phyloP scores from a whole-genome alignment of 2,888 invertebrate genomes.

The Ennomos quercinarius region DNA sequence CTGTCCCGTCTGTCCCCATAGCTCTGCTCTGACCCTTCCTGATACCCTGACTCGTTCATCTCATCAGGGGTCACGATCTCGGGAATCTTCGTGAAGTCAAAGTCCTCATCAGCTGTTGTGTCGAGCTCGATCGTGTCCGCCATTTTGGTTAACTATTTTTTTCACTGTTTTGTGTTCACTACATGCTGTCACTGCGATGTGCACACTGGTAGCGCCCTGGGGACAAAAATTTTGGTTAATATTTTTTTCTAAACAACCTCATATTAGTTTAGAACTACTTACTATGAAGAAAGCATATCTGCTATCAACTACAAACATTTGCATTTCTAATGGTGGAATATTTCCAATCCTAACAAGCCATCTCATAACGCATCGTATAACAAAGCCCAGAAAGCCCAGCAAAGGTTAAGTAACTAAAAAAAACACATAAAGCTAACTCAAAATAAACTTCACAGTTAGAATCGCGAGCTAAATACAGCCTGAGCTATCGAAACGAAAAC shows the following conservation, averaged over 20 bases:
- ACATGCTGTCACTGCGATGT: constrained; percentile 69
- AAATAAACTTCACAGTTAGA: constrained; percentile 8
- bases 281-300: too few relatives aligned
- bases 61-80: constrained; percentile 78
- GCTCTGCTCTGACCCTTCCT: constrained; percentile 78
- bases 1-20: constrained; percentile 77
- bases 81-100: constrained; percentile 76
- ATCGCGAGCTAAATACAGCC: constrained; percentile 8
- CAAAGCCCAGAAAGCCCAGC: background rate
- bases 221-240: constrained; percentile 48
- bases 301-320: too few relatives aligned
- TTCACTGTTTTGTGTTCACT: constrained; percentile 56
- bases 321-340: too few relatives aligned
- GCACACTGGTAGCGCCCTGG: constrained; percentile 70
- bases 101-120: constrained; percentile 65
- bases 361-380: too few relatives aligned
- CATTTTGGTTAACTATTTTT: constrained; percentile 56
- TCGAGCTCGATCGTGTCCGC: constrained; percentile 69
- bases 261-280: too few relatives aligned
- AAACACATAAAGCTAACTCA: constrained; percentile 10
- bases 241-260: too few relatives aligned
- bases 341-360: too few relatives aligned
- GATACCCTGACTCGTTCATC: constrained; percentile 80
- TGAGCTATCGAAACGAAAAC: constrained; percentile 9
- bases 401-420: background rate